Conservation (phyloP, 2,888 invertebrate species). For the Drosophila macrospina region DNA sequence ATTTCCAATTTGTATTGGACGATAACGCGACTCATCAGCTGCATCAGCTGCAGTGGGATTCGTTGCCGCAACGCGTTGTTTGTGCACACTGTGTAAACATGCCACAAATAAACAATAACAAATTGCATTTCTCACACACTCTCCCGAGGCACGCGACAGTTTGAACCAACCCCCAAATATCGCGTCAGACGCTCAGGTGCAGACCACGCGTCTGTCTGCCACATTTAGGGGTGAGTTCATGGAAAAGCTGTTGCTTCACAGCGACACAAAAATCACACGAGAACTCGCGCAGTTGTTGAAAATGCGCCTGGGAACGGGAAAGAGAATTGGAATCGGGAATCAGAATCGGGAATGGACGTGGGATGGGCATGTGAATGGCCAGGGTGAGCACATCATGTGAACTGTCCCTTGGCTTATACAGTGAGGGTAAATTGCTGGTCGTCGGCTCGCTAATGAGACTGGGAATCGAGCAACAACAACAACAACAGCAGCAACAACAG, state of each 20-base stretch:
- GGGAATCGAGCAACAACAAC: constrained; percentile 34
- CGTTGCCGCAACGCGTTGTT: constrained; percentile 8
- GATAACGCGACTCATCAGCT: constrained; percentile 16
- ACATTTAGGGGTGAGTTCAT: constrained; percentile 52
- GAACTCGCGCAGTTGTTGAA: constrained; percentile 74
- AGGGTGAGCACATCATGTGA: constrained; percentile 42
- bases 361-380: constrained; percentile 4
- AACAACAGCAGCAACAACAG: constrained; percentile 18
- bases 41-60: constrained; percentile 4
- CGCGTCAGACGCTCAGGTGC: constrained; percentile 48
- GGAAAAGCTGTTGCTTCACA: constrained; percentile 63
- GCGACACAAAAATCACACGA: constrained; percentile 80
- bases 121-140: constrained; percentile 69
- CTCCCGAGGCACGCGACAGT: constrained; percentile 56
- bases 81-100: constrained; percentile 50
- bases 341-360: constrained; percentile 19
- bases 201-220: constrained; percentile 21
- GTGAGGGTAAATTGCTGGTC: constrained; percentile 50
- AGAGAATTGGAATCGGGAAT: constrained; percentile 10
- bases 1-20: constrained; percentile 42
- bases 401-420: constrained; percentile 36
- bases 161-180: constrained; percentile 50
- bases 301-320: constrained; percentile 52
- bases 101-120: constrained; percentile 65
- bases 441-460: constrained; percentile 52